Conservation (phyloP, 2,797 vertebrate species). For the Toxotes lorentzi region DNA sequence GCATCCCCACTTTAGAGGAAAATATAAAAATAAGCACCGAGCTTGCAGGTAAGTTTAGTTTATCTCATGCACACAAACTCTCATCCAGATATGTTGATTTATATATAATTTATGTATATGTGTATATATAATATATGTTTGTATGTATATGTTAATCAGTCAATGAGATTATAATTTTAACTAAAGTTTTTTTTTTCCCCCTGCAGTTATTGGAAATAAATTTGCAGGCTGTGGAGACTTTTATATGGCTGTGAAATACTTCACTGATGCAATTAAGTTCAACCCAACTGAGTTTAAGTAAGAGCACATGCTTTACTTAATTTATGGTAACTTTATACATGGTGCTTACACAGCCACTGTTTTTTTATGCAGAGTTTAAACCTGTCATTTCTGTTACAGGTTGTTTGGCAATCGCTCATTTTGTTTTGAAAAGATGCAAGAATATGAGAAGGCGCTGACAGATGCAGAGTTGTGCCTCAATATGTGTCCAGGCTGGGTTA, state of each 20-base stretch:
- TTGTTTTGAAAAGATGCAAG: constrained; percentile 90
- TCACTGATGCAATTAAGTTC: constrained; percentile 88
- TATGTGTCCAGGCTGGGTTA: constrained; percentile 88
- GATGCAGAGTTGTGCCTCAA: constrained; percentile 87
- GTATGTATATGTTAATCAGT: background rate
- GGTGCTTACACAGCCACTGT: rapidly evolving
- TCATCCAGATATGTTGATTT: background rate
- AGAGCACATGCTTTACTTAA: background rate
- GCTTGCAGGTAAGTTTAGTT: constrained; percentile 75
- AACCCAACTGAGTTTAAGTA: constrained; percentile 90
- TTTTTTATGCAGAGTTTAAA: background rate
- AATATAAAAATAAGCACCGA: constrained; percentile 81
- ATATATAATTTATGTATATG: too few species aligned
- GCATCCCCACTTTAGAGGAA: constrained; percentile 61
- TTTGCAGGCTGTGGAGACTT: constrained; percentile 83
- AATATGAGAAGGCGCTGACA: constrained; percentile 84
- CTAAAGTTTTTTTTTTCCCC: background rate
- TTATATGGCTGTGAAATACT: constrained; percentile 84
- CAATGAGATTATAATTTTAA: background rate
- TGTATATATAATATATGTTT: too few species aligned
- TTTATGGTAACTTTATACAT: background rate
- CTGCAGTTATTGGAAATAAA: constrained; percentile 83
- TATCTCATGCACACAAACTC: background rate
- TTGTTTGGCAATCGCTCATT: constrained; percentile 93
- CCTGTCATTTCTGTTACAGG: constrained; percentile 69